These are phyloP conservation scores for Ferrisia virgata DNA, from an alignment of 2,888 invertebrate genomes.

Conservation along the genomic window DNA sequence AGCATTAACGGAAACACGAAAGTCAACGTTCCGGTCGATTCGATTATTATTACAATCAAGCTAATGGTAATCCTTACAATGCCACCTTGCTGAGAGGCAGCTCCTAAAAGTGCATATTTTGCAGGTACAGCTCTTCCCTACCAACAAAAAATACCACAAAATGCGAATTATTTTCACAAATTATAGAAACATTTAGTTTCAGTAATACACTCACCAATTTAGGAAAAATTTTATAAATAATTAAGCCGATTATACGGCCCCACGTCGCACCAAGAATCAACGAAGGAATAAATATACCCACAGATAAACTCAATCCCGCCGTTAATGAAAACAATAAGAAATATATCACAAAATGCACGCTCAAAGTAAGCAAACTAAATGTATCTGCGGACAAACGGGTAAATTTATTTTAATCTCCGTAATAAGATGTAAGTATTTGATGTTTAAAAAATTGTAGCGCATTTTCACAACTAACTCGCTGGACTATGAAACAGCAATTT, in stretches of 20 bases:
- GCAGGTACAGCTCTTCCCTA: constrained; percentile 54
- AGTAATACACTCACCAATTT: constrained; percentile 48
- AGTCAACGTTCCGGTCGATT: constrained; percentile 62
- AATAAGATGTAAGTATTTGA: too few relatives aligned
- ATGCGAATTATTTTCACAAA: neutral
- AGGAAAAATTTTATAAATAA: constrained; percentile 52
- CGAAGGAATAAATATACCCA: constrained; percentile 64
- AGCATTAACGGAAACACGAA: constrained; percentile 66
- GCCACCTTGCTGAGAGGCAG: constrained; percentile 61
- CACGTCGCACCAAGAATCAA: constrained; percentile 64
- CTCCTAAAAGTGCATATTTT: constrained; percentile 63
- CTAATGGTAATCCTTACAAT: constrained; percentile 64
- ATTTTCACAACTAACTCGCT: constrained; percentile 50
- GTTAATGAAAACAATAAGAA: constrained; percentile 63
- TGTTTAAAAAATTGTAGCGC: neutral
- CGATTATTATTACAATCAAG: constrained; percentile 64
- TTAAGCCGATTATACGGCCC: constrained; percentile 61
- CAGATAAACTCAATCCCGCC: constrained; percentile 61
- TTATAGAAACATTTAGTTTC: neutral
- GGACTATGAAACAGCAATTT: constrained; percentile 60
- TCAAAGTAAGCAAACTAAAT: constrained; percentile 53
- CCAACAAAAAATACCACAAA: neutral
- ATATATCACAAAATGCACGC: constrained; percentile 58
- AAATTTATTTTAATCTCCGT: neutral
- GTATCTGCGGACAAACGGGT: constrained; percentile 52